Percentiles rank a stretch among this genome's conserved stretches.
These are phyloP conservation scores for Dilophus febrilis DNA, from an alignment of 2,888 invertebrate species.

Conservation along the genomic window DNA sequence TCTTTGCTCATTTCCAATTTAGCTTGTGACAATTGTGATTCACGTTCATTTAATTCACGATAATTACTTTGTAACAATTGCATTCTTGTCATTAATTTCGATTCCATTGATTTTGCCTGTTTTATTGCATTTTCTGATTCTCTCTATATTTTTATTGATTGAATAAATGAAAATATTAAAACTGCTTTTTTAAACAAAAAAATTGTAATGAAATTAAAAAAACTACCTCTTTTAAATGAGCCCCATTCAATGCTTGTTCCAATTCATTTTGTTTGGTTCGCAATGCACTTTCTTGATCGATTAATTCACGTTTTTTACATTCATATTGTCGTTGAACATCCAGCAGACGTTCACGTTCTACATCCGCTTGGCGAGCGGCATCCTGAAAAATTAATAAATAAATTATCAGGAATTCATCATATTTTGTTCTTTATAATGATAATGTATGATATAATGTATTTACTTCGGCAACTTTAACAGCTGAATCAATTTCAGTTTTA, in stretches of 20 bases:
- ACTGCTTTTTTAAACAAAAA: too few species aligned
- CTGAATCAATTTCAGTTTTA: constrained; percentile 23
- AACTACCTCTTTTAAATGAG: constrained; percentile 20
- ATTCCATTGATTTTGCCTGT: constrained; percentile 15
- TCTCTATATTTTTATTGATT: too few species aligned
- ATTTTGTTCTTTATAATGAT: too few species aligned
- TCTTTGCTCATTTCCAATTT: constrained; percentile 23
- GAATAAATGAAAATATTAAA: neutral
- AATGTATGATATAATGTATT: too few species aligned
- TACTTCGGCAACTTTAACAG: constrained; percentile 23
- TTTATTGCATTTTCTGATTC: constrained; percentile 6
- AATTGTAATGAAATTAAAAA: neutral
- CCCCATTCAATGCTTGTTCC: constrained; percentile 18
- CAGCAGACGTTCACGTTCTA: constrained; percentile 24
- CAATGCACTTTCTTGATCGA: constrained; percentile 22
- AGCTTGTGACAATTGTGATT: constrained; percentile 24
- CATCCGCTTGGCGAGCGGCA: constrained; percentile 24
- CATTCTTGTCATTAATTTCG: constrained; percentile 21
- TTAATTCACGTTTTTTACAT: constrained; percentile 21
- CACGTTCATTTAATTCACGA: constrained; percentile 23
- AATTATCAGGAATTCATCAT: too few species aligned
- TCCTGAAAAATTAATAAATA: constrained; percentile 12
- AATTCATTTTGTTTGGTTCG: constrained; percentile 23
- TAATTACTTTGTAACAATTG: constrained; percentile 20
- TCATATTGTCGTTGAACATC: constrained; percentile 25